Percentiles rank a stretch among this genome's conserved stretches.
These are phyloP conservation scores for Tiliacea citrago DNA, from an alignment of 2,888 invertebrate genomes.

Conservation along the genomic window DNA sequence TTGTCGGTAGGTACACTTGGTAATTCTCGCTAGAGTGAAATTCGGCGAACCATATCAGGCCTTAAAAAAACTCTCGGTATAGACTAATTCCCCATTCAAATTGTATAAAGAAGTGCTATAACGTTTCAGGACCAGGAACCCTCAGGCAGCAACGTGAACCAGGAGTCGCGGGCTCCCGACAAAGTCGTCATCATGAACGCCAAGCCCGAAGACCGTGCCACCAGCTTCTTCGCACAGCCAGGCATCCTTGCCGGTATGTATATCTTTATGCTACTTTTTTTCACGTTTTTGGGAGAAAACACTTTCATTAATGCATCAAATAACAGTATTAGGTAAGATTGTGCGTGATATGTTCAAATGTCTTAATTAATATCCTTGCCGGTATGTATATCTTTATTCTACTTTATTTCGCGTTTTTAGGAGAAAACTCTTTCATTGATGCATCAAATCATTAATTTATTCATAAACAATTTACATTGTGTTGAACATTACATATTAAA, in stretches of 20 bases:
- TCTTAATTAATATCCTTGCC: no score
- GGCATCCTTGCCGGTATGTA: slow-evolving; percentile 96
- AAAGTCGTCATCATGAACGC: slow-evolving; percentile 95
- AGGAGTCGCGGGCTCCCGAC: slow-evolving; percentile 86
- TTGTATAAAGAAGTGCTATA: slow-evolving; percentile 40
- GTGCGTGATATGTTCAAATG: neutral
- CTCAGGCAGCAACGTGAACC: slow-evolving; percentile 82
- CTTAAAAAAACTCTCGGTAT: neutral
- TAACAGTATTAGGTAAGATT: neutral
- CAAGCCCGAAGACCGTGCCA: slow-evolving; percentile 95
- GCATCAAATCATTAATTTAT: no score
- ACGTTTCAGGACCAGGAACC: slow-evolving; percentile 85
- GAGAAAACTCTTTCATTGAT: no score
- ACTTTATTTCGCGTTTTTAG: no score
- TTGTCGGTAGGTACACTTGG: no score
- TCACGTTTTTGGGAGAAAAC: neutral
- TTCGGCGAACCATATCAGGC: neutral
- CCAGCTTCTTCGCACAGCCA: slow-evolving; percentile 98
- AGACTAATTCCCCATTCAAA: slow-evolving; percentile 13
- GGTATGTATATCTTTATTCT: no score
- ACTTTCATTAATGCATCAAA: neutral
- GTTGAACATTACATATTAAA: no score
- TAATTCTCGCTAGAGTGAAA: neutral
- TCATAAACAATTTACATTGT: no score
- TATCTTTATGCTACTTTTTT: neutral